Base-by-base conservation (phyloP, 1,140 invertebrate species). In the Drosophila athabasca region DNA sequence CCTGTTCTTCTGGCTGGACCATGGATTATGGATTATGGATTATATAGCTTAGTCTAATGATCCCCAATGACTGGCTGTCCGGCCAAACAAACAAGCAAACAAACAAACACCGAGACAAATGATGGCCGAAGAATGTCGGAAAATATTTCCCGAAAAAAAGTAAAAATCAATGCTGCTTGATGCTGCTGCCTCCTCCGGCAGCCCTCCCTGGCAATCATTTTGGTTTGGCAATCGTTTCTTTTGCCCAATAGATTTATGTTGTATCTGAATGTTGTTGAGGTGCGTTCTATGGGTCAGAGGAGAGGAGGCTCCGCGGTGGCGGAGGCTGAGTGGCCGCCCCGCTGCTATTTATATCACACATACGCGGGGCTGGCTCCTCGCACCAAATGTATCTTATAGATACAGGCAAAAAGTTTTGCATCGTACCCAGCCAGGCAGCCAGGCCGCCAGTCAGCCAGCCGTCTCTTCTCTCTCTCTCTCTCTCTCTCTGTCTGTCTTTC, bases 301-400 rank as follows among this genome's bases (percentile, higher is more conserved):
- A 29, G 49, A 13, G 19, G 54, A 24, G 22, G 51, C n/a, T n/a
- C n/a, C n/a, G n/a, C 51, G 70, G 52, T 44, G 70, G 50, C 62
- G 54, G 49, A 66, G 66, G 61, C 62, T 59, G 76, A 64, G 75
- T 71, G 62, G 72, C 82, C 53, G 77, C 53, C 71, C 35, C 71
- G 77, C 64, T 80, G 82, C 82, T 87, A 87, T 87, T 87, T 87
- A 88, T 87, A 87, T 72, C 72, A 79, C 76, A 79, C 67, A 61
- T 64, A 69, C 64, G 54, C 68, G 35, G 35, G 35, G 35, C 11
- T 48, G 43, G 44, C 26, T 19, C 31, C 44, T 43, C 51, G 58
- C 50, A 74, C 49, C 76, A 66, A 76, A 69, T 87, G 82, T 85
- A 88, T 87, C 82, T 87, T 81, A 68, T 87, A 66, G 78, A 87